Conservation (phyloP, 2,888 invertebrate species). For the Emmelina monodactyla region DNA sequence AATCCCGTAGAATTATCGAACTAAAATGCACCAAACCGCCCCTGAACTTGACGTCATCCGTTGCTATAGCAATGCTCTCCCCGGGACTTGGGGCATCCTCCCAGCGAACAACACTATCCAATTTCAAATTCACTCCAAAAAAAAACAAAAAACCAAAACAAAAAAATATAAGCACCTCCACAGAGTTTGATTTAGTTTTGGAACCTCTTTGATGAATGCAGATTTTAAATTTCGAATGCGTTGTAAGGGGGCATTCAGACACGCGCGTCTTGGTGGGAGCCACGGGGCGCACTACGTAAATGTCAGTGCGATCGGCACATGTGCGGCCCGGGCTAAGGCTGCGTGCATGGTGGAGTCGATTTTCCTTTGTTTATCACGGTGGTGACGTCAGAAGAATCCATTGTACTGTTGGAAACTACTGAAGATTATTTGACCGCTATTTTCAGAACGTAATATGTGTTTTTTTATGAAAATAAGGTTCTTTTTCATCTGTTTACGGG, state of each 20-base stretch:
- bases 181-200: constrained; percentile 10
- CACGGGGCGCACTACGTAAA: constrained; percentile 60
- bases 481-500: too few relatives aligned
- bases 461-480: too few relatives aligned
- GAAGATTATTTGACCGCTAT: background rate
- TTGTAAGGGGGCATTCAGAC: constrained; percentile 21
- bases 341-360: constrained; percentile 23
- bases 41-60: constrained; percentile 60
- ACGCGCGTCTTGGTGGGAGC: constrained; percentile 45
- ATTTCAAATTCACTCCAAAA: constrained; percentile 23
- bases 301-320: constrained; percentile 60
- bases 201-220: constrained; percentile 13
- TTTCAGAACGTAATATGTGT: too few relatives aligned
- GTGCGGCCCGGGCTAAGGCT: constrained; percentile 47
- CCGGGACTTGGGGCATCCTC: constrained; percentile 31
- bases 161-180: constrained; percentile 13
- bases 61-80: constrained; percentile 53
- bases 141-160: constrained; percentile 17
- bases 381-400: constrained; percentile 13
- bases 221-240: constrained; percentile 19
- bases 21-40: constrained; percentile 60
- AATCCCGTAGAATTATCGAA: constrained; percentile 35
- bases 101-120: constrained; percentile 26
- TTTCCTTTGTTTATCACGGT: too few relatives aligned
- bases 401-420: background rate